Conservation (phyloP, 2,797 vertebrate species). For the Hylomyscus alleni region DNA sequence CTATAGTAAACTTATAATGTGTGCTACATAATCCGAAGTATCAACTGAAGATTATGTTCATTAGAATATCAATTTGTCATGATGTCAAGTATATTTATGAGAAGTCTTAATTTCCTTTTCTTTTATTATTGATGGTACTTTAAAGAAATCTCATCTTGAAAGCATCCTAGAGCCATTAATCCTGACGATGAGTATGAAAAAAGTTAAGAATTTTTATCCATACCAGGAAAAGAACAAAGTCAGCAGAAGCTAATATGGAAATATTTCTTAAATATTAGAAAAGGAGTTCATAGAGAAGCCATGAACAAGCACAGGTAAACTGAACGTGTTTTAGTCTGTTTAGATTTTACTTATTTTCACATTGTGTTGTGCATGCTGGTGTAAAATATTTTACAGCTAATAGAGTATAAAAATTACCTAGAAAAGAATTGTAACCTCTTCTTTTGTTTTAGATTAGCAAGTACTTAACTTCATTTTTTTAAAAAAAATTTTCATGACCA, state of each 20-base stretch:
- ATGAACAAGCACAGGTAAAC: neutral
- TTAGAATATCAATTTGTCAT: constrained; percentile 75
- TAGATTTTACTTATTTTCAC: neutral
- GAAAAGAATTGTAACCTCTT: neutral
- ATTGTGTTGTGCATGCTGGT: neutral
- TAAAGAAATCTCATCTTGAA: constrained; percentile 78
- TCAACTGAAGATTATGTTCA: constrained; percentile 65
- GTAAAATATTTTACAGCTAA: constrained; percentile 12
- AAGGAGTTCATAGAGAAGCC: neutral
- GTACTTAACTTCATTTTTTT: neutral
- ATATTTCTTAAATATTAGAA: neutral
- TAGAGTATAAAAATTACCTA: neutral
- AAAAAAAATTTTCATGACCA: neutral
- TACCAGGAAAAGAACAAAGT: constrained; percentile 59
- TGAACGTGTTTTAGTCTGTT: neutral
- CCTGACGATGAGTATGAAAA: constrained; percentile 66
- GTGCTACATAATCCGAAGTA: neutral
- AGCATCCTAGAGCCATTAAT: constrained; percentile 74
- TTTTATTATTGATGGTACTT: constrained; percentile 82
- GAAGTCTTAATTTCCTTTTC: constrained; percentile 81
- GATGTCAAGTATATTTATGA: constrained; percentile 76
- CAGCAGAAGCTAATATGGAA: neutral
- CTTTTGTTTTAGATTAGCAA: neutral
- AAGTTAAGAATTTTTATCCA: constrained; percentile 69
- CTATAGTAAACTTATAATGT: neutral